Percentiles rank a stretch among this genome's conserved stretches.
These are phyloP conservation scores for Tricholauxania praeusta DNA, from an alignment of 2,888 invertebrate genomes.

Conservation along the genomic window DNA sequence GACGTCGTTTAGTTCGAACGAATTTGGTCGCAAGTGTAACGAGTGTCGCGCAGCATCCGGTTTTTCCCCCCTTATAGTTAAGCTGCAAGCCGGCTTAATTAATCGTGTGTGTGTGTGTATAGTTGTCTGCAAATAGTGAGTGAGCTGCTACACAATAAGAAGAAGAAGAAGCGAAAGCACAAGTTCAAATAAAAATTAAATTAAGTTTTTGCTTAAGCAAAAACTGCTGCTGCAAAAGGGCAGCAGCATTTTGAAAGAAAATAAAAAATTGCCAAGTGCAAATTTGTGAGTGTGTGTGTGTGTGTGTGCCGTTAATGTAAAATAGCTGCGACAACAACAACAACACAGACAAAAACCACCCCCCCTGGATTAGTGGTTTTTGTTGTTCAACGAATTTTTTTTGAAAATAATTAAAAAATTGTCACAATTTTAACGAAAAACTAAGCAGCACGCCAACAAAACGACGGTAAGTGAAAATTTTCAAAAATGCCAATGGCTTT, in stretches of 20 bases:
- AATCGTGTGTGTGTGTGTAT: constrained; percentile 14
- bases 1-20: constrained; percentile 47
- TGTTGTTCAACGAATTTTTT: constrained; percentile 4
- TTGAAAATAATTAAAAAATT: not conserved
- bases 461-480: constrained; percentile 3
- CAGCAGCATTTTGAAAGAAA: constrained; percentile 33
- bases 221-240: constrained; percentile 34
- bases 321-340: not conserved
- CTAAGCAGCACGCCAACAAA: not conserved
- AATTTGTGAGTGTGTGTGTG: constrained; percentile 23
- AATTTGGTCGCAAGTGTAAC: constrained; percentile 24
- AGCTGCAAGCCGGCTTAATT: constrained; percentile 38
- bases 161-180: not conserved
- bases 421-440: not conserved
- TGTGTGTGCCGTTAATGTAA: too few species aligned
- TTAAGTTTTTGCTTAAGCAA: not conserved
- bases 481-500: not conserved
- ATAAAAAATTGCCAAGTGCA: constrained; percentile 17
- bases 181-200: not conserved
- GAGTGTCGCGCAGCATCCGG: constrained; percentile 10
- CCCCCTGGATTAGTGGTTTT: constrained; percentile 65
- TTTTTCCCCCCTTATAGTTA: not conserved
- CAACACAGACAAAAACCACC: constrained; percentile 52
- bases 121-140: not conserved
- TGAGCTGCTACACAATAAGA: not conserved